Evolutionary conservation across 2,113 vertebrate species (phyloP).

Genomic region (Cairina moschata): DNA sequence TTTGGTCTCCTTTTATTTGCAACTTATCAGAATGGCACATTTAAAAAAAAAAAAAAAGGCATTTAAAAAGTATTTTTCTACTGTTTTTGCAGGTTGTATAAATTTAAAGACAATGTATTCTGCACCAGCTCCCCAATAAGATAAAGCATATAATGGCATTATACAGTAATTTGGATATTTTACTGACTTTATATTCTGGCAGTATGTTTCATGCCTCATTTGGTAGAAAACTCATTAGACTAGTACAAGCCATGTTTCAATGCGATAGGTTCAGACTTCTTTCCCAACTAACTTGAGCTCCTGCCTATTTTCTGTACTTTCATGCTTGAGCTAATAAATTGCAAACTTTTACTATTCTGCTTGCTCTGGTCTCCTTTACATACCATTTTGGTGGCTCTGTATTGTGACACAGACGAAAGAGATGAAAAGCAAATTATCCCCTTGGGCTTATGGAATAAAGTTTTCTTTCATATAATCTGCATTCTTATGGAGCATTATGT

Average conservation of each 20-base stretch:
- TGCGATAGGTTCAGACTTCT: conserved; percentile 69
- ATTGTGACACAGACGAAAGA: conserved; percentile 59
- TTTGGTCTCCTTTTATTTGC: conserved; percentile 32
- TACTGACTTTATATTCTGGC: conserved; percentile 74
- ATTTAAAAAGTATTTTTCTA: background rate
- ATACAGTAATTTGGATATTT: conserved; percentile 73
- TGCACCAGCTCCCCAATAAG: conserved; percentile 53
- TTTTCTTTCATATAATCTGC: conserved; percentile 42
- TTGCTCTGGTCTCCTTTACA: conserved; percentile 67
- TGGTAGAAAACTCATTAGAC: conserved; percentile 78
- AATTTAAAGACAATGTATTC: conserved; percentile 69
- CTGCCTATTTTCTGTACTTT: conserved; percentile 71
- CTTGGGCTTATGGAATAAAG: conserved; percentile 58
- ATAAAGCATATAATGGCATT: conserved; percentile 77
- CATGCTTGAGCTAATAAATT: conserved; percentile 74
- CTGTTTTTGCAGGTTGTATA: conserved; percentile 20
- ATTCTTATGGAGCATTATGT: conserved; percentile 33
- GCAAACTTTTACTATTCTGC: conserved; percentile 51
- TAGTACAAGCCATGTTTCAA: conserved; percentile 70
- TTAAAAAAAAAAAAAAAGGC: background rate
- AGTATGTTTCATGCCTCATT: conserved; percentile 80
- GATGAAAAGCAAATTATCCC: conserved; percentile 71
- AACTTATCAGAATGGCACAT: conserved; percentile 29
- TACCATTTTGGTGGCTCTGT: conserved; percentile 55
- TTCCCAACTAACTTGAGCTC: conserved; percentile 58